These are phyloP conservation scores for Caretta caretta DNA, from an alignment of 2,113 vertebrate species.

Conservation along the genomic window DNA sequence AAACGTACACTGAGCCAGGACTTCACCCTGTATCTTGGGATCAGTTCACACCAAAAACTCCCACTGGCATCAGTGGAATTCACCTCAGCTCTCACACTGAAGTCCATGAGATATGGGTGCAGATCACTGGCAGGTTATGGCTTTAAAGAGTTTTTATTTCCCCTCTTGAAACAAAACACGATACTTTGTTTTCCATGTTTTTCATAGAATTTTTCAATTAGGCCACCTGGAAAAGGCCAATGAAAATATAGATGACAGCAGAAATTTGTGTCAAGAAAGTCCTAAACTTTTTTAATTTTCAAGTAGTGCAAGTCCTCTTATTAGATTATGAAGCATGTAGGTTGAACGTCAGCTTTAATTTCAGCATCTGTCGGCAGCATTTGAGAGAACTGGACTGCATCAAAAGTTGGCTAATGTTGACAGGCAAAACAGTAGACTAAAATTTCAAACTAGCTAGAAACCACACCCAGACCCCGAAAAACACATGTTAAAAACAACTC, in stretches of 20 bases:
- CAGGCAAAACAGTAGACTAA: constrained; percentile 71
- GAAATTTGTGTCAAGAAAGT: constrained; percentile 46
- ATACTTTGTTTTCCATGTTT: constrained; percentile 15
- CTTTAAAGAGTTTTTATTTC: neutral
- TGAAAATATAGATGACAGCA: constrained; percentile 43
- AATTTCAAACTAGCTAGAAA: constrained; percentile 77
- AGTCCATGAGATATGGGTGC: neutral
- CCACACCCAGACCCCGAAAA: constrained; percentile 70
- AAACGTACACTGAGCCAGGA: neutral
- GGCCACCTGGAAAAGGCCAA: constrained; percentile 25
- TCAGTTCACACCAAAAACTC: neutral
- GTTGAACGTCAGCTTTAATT: constrained; percentile 72
- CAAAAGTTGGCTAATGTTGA: constrained; percentile 69
- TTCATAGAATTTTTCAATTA: neutral
- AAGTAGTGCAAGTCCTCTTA: constrained; percentile 40
- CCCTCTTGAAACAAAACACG: constrained; percentile 7
- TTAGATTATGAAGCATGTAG: constrained; percentile 57
- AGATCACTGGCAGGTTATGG: neutral
- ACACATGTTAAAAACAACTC: constrained; percentile 57
- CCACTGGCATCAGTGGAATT: constrained; percentile 23
- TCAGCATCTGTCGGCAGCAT: constrained; percentile 63
- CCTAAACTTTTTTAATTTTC: constrained; percentile 40
- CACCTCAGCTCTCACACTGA: neutral
- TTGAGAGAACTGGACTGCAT: constrained; percentile 71
- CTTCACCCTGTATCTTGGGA: neutral